phyloP scores from a whole-genome alignment of 1,140 invertebrate species.

The Tribolium castaneum region DNA sequence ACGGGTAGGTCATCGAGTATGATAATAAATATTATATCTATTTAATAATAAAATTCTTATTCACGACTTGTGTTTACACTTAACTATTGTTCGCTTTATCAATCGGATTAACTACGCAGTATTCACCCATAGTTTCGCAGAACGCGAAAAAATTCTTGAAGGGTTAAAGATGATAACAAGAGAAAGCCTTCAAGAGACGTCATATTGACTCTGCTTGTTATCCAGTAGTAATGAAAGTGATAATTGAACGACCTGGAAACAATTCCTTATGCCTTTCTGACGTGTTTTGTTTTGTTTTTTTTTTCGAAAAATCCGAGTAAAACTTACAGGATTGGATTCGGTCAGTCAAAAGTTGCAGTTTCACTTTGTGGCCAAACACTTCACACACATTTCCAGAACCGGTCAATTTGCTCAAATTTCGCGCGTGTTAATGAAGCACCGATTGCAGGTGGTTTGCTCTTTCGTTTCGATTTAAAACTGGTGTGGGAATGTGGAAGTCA shows the following conservation, averaged over 20 bases:
- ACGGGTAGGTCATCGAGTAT: constrained; percentile 16
- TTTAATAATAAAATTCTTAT: constrained; percentile 2
- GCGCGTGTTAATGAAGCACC: background rate
- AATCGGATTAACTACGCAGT: constrained; percentile 4
- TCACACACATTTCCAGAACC: constrained; percentile 12
- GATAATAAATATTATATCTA: background rate
- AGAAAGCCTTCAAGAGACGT: background rate
- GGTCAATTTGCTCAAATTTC: background rate
- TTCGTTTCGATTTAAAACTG: constrained; percentile 22
- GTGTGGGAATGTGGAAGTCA: constrained; percentile 23
- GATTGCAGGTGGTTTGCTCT: constrained; percentile 1
- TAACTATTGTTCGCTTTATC: constrained; percentile 13
- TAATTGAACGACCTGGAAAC: constrained; percentile 10
- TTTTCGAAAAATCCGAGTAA: background rate
- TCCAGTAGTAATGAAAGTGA: background rate
- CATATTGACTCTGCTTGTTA: constrained; percentile 4
- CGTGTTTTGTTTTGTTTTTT: background rate
- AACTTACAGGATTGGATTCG: background rate
- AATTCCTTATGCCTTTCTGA: background rate
- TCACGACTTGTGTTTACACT: background rate
- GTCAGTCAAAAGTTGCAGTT: too few relatives aligned
- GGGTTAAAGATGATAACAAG: background rate
- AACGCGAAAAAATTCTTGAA: background rate
- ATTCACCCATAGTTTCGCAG: background rate
- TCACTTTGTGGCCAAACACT: background rate